These are phyloP conservation scores for Chymomyza procnemis DNA, from an alignment of 2,888 invertebrate genomes.

Conservation along the genomic window DNA sequence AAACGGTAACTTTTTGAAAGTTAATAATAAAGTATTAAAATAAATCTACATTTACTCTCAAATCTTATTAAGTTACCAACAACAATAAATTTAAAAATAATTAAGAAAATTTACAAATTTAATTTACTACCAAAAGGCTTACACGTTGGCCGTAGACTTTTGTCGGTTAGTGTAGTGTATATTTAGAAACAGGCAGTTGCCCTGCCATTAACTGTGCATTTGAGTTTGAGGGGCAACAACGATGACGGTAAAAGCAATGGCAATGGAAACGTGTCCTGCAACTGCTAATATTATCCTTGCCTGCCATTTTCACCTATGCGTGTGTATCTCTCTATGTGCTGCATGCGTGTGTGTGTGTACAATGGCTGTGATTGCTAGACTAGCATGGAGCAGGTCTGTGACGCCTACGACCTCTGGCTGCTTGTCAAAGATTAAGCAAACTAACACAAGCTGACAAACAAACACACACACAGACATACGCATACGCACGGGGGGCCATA, in stretches of 20 bases:
- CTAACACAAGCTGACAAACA: conserved; percentile 63
- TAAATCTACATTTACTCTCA: no score
- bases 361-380: conserved; percentile 46
- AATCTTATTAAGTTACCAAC: no score
- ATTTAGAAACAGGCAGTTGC: background rate
- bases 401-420: conserved; percentile 65
- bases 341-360: conserved; percentile 12
- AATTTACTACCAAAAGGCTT: no score
- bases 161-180: no score
- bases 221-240: background rate
- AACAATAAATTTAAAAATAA: no score
- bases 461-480: conserved; percentile 41
- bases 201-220: background rate
- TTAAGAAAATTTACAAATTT: no score
- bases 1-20: no score
- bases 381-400: background rate
- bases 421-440: conserved; percentile 74
- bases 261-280: background rate
- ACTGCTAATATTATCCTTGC: background rate
- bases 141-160: background rate
- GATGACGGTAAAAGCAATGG: background rate
- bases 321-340: conserved; percentile 7
- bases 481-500: conserved; percentile 25
- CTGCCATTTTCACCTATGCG: background rate
- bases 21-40: no score